Base-by-base conservation (phyloP, 2,888 invertebrate genomes). In the Drosophila recens region DNA sequence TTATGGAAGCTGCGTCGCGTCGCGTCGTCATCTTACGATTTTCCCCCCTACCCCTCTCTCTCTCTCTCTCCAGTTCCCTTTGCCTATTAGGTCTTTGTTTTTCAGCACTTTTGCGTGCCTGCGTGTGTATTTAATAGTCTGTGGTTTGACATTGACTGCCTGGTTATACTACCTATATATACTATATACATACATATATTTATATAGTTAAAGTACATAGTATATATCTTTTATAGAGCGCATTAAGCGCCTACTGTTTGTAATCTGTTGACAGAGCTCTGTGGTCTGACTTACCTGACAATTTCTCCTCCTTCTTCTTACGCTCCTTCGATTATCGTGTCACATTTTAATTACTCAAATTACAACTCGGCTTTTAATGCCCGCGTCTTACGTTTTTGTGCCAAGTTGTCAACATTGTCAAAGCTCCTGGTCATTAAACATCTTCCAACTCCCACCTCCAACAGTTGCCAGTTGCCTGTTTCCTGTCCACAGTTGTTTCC, bases 91-190 rank as follows among this genome's bases (percentile, higher is more conserved):
- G 71, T 82, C 86, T 90, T 85, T 85, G 84, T 88, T 89, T 88
- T 79, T 75, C 90, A 88, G 86, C 90, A 85, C 80, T 85, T 89
- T 82, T 70, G 88, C 86, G 87, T 87, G 87, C 85, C 90, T 88
- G 90, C 86, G 82, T 81, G 84, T 85, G 84, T 85, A 89, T 85
- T 89, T 85, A 85, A 85, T 85, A 85, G 84, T 85, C 84, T 88
- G 84, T 82, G 84, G 84, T 82, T 84, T 84, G 88, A 88, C 84
- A 84, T 84, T 84, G 88, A 84, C 84, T 89, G 88, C 82, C 82
- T 70, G 67, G 46, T 80, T 75, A 80, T 70, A 61, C 61, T 59
- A 58, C 64, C 63, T 67, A 66, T 66, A 63, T 67, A 70, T 54
- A 34, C 56, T 23, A 27, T 27, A 27, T 66, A 66, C 66, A 61